Base-by-base conservation (phyloP, 2,797 vertebrate genomes). In the Galago senegalensis region DNA sequence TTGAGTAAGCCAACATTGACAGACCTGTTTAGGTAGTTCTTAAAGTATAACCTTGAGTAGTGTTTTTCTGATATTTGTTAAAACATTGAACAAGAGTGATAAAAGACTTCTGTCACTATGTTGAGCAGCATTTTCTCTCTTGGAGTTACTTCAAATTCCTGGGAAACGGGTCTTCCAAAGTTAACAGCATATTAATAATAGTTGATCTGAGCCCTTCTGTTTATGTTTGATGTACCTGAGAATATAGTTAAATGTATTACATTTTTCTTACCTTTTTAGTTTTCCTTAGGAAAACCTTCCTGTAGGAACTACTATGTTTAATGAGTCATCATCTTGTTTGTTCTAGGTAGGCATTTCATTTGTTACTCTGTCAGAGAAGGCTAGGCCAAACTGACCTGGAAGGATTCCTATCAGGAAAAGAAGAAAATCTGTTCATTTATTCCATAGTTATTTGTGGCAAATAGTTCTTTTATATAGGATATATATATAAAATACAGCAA, bases 281-380 rank as follows among this genome's bases (percentile, higher is more conserved):
- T 25, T 77, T 60, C 46, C 34, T 92, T 40, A 91, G 46, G 85
- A 89, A 53, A 77, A n/a, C 1, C 14, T 89, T 87, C 72, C 40
- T 82, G 56, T 95, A 79, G 80, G 79, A 91, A 88, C 34, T 91
- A 56, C 72, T 96, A 6, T 93, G 56, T 79, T 94, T 95, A 88
- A 60, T 93, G 79, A 95, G 88, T 96, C 86, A 88, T 84, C n/a
- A 12, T 87, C 34, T 86, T 91, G 53, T 87, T 93, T 96, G 53
- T 95, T 67, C 40, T 90, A 82, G 65, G 34, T 76, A 63, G 82
- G 72, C 86, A 89, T 89, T 90, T 92, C 12, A 56, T 91, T 96
- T 93, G 70, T 96, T 94, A 37, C 9, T 94, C 49, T 65, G 34
- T 89, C 27, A 31, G 31, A 49, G 77, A 95, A 65, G 86, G 7